Base-by-base conservation (phyloP, 2,113 vertebrate genomes). In the Hemibagrus wyckioides region DNA sequence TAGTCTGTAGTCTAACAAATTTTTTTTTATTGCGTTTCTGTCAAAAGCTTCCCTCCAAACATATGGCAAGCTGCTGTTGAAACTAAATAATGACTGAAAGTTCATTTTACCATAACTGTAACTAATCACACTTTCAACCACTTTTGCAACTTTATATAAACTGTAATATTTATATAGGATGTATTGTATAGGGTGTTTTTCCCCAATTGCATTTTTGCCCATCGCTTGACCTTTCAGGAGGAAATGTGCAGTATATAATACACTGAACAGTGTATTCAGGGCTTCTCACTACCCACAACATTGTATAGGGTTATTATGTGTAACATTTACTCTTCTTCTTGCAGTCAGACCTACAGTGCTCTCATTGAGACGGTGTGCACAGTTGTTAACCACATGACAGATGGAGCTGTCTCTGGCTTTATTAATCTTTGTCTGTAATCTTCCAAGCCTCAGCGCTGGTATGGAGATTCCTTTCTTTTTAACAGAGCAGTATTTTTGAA, bases 321-420 rank as follows among this genome's bases (percentile, higher is more conserved):
- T 50, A 75, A 54, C n/a, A 13, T 87, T 85, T 85, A 59, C 57
- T 83, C n/a, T 77, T 81, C 25, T 63, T 44, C 28, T 7, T 17
- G 14, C 54, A 83, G 80, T 61, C 59, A 87, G 48, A 77, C 39
- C 57, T 75, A 56, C 63, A 83, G 80, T 69, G 84, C 50, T 73
- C 11, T 33, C 77, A 65, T 56, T 87, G 65, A 86, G 48, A 63
- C 30, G 15, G 14, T 77, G 71, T 65, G 33, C 54, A 39, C 71
- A n/a, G 77, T 54, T 48, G 50, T 33, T 88, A 86, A 80, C 41
- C 86, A 65, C 67, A 82, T 36, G 80, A 33, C 71, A 44, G 89
- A 71, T 67, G 77, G 61, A 39, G 65, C n/a, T 52, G 81, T 86
- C 84, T 85, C 57, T 61, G 69, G 65, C 67, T 87, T 75, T 52